Evolutionary conservation across 2,888 invertebrate species (phyloP), one percentile per base, ranked within the genome.

Genomic region (Boloria euphrosyne): DNA sequence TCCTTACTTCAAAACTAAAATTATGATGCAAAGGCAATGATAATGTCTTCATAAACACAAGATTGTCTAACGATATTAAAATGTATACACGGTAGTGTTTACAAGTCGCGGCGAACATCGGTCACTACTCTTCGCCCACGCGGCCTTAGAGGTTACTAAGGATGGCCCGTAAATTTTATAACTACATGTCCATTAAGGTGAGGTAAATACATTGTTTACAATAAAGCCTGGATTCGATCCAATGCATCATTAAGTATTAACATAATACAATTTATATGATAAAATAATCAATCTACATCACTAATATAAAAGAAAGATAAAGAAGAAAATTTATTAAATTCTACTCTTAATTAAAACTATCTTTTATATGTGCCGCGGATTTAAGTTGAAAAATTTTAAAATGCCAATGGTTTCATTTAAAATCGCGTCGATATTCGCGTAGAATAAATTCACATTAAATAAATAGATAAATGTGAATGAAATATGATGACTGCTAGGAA

Each of bases 91-190:
- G 22, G 13, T 31, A 58, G 31, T 58, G 58, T 59, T 64, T 54
- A 54, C 60, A 62, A 62, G 43, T 66, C 62, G 62, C 52, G 44
- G 51, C 44, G 60, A 52, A 44, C 62, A 43, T 43, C 59, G 66
- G 66, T 61, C 59, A 66, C 50, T 62, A 60, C 54, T 65, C 60
- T 49, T 13, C 52, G 43, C 58, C 68, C 44, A 66, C 68, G 43
- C 52, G 50, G 17, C n/a, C 65, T 16, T 49, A 55, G 50, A 68
- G 60, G 63, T 63, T 51, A 53, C 44, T 27, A 16, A 57, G 57
- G 47, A 63, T 63, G 43, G 22, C 14, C 55, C 59, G n/a, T 38
- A 54, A 49, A 49, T n/a, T 49, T 16, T 49, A 49, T 49, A 49
- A 49, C 47, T 3, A 49, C 47, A 38, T 49, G 16, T 38, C 49